Base-by-base conservation (phyloP, 2,888 invertebrate genomes). In the Chydorus sphaericus region DNA sequence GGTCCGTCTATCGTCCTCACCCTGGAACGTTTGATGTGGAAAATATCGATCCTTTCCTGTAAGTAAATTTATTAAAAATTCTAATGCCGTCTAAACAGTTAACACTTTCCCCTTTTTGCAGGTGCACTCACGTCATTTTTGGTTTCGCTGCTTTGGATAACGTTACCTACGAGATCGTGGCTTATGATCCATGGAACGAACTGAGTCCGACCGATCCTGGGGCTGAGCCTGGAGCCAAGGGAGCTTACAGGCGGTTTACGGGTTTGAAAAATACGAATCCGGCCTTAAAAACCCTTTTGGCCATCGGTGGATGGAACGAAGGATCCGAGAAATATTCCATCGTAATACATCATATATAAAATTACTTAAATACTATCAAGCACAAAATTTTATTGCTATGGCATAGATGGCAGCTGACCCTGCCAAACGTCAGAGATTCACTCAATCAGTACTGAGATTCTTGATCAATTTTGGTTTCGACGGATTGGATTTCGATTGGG, bases 41-140 rank as follows among this genome's bases (percentile, higher is more conserved):
- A 8, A 63, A 82, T 58, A 80, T 87, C 38, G 77, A 85, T 62
- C 75, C 83, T 0, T 68, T 67, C 8, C 69, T 83, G 0, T n/a
- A n/a, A n/a, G n/a, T n/a, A n/a, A n/a, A n/a, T n/a, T n/a, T n/a
- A n/a, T n/a, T n/a, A n/a, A n/a, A n/a, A n/a, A n/a, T n/a, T n/a
- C n/a, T n/a, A n/a, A n/a, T n/a, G n/a, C n/a, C n/a, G n/a, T n/a
- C n/a, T n/a, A n/a, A n/a, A n/a, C n/a, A n/a, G n/a, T n/a, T n/a
- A n/a, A n/a, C n/a, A n/a, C n/a, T n/a, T n/a, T n/a, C n/a, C n/a
- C n/a, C n/a, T n/a, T n/a, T n/a, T n/a, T n/a, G n/a, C 37, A n/a
- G n/a, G n/a, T 88, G 87, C 66, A 85, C 86, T 0, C 86, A 88
- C 65, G 56, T 83, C 49, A 75, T 85, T 14, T 89, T 86, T 65